Conservation (phyloP, 1,140 invertebrate species). For the Drosophila cardini region DNA sequence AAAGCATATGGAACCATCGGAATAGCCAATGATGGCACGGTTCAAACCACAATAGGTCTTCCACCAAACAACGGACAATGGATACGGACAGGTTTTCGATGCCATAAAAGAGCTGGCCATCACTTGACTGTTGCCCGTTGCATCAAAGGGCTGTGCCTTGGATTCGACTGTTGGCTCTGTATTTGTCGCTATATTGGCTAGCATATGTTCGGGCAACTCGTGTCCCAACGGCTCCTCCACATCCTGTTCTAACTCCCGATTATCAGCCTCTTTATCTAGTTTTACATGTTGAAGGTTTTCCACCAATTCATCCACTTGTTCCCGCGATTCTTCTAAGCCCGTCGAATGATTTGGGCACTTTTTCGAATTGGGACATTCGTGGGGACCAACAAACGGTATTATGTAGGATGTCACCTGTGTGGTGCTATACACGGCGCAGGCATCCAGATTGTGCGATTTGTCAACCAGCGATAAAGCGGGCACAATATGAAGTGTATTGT, state of each 20-base stretch:
- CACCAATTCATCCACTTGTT: slow-evolving; percentile 40
- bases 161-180: slow-evolving; percentile 38
- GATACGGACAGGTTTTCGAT: slow-evolving; percentile 86
- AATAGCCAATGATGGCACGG: slow-evolving; percentile 89
- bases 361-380: slow-evolving; percentile 84
- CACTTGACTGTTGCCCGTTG: slow-evolving; percentile 84
- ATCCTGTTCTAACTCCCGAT: slow-evolving; percentile 3
- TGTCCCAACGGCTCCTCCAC: slow-evolving; percentile 62
- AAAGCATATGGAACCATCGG: slow-evolving; percentile 89
- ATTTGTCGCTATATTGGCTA: slow-evolving; percentile 33
- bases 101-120: slow-evolving; percentile 85
- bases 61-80: slow-evolving; percentile 89
- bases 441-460: slow-evolving; percentile 56
- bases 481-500: slow-evolving; percentile 84
- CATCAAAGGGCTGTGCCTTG: slow-evolving; percentile 86
- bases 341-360: slow-evolving; percentile 78
- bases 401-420: slow-evolving; percentile 84
- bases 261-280: slow-evolving; percentile 31
- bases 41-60: slow-evolving; percentile 86
- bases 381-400: slow-evolving; percentile 83
- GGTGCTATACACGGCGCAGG: slow-evolving; percentile 64
- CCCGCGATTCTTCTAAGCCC: slow-evolving; percentile 11
- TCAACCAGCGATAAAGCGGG: slow-evolving; percentile 77
- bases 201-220: slow-evolving; percentile 73
- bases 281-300: slow-evolving; percentile 47